phyloP scores from a whole-genome alignment of 2,113 vertebrate species.

The Channa maculata region DNA sequence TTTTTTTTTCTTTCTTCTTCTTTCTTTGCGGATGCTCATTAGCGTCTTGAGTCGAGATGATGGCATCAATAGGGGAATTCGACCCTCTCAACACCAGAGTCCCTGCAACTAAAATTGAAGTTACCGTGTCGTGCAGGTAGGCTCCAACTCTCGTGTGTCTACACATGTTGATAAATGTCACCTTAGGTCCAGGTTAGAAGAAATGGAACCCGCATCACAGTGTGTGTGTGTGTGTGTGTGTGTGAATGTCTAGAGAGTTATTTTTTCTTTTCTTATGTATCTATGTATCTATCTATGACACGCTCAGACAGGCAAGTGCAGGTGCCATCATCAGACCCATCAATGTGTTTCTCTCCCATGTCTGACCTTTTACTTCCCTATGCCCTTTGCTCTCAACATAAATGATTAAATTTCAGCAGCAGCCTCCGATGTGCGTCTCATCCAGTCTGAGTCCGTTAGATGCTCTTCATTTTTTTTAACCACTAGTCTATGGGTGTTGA shows the following conservation, averaged over 20 bases:
- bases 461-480: background rate
- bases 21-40: conserved; percentile 42
- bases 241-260: no score
- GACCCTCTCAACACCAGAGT: conserved; percentile 88
- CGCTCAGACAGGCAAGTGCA: background rate
- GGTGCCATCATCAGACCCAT: background rate
- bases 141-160: conserved; percentile 35
- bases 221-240: no score
- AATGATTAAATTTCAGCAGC: conserved; percentile 9
- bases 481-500: no score
- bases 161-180: no score
- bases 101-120: conserved; percentile 95
- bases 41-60: conserved; percentile 70
- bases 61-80: conserved; percentile 91
- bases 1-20: background rate
- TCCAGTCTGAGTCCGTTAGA: background rate
- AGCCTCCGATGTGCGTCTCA: conserved; percentile 9
- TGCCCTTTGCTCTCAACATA: conserved; percentile 13
- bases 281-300: conserved; percentile 19
- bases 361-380: conserved; percentile 24
- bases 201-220: background rate
- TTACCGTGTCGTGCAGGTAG: conserved; percentile 95
- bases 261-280: background rate
- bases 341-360: background rate
- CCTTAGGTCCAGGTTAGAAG: background rate